Conservation (phyloP, 2,797 vertebrate species). For the Micromesistius poutassou region DNA sequence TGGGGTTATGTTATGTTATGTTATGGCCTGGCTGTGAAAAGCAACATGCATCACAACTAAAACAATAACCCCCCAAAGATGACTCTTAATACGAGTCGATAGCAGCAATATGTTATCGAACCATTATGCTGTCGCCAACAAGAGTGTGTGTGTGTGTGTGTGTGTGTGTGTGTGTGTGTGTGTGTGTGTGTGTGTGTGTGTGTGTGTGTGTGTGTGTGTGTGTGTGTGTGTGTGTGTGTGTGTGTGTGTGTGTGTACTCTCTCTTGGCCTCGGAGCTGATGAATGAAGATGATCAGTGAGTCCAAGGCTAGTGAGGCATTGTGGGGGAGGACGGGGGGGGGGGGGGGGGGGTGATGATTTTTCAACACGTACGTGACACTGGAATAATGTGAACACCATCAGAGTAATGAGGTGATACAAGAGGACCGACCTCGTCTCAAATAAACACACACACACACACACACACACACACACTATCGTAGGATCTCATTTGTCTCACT, state of each 20-base stretch:
- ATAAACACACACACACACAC: conserved; percentile 3
- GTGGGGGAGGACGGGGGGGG: too few relatives aligned
- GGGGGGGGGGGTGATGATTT: conserved; percentile 29
- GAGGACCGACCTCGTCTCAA: conserved; percentile 15
- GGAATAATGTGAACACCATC: conserved; percentile 50
- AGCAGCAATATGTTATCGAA: too few relatives aligned
- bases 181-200: conserved; percentile 8
- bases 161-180: conserved; percentile 8
- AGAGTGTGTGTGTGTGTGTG: not conserved
- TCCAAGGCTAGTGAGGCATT: conserved; percentile 28
- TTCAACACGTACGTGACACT: conserved; percentile 41
- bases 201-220: not conserved
- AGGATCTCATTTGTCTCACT: conserved; percentile 31
- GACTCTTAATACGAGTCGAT: not conserved
- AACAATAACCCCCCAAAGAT: not conserved
- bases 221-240: not conserved
- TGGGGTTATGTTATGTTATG: not conserved
- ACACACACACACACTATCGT: not conserved
- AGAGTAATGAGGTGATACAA: conserved; percentile 53
- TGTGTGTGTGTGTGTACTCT: not conserved
- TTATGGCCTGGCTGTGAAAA: not conserved
- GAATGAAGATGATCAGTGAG: conserved; percentile 41
- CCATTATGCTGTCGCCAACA: too few relatives aligned
- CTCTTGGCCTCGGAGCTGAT: conserved; percentile 32
- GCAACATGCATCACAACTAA: not conserved